Evolutionary conservation across 2,888 invertebrate genomes (phyloP).

Genomic region (Eutolmus rufibarbis): DNA sequence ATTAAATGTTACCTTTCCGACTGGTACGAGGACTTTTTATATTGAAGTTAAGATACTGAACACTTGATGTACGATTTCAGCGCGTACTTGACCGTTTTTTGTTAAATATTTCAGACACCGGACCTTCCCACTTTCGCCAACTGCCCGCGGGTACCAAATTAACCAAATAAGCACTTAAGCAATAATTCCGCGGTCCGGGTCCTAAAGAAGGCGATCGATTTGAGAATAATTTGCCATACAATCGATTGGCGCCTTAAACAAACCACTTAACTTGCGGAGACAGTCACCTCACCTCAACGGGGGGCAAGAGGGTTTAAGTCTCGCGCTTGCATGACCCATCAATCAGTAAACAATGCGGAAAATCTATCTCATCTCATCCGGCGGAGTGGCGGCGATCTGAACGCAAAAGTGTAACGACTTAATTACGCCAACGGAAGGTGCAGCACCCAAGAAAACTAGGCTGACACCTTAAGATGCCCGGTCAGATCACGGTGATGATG

Average conservation of each 20-base stretch:
- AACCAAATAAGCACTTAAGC: neutral
- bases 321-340: neutral
- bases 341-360: conserved; percentile 34
- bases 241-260: neutral
- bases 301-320: neutral
- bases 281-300: neutral
- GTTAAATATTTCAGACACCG: neutral
- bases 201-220: neutral
- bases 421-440: neutral
- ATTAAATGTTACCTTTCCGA: too few relatives aligned
- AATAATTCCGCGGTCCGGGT: neutral
- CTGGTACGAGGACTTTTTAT: neutral
- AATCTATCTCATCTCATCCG: neutral
- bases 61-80: neutral
- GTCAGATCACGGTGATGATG: neutral
- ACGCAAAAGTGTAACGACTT: conserved; percentile 30
- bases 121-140: neutral
- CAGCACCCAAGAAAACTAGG: neutral
- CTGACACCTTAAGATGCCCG: conserved; percentile 2
- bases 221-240: neutral
- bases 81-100: neutral
- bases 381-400: neutral
- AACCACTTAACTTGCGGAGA: neutral
- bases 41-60: neutral
- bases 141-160: neutral